A percentile compares a stretch with the other conserved stretches of the same genome.
Evolutionary conservation across 1,140 invertebrate genomes (phyloP).

Genomic region (Temnothorax longispinosus): DNA sequence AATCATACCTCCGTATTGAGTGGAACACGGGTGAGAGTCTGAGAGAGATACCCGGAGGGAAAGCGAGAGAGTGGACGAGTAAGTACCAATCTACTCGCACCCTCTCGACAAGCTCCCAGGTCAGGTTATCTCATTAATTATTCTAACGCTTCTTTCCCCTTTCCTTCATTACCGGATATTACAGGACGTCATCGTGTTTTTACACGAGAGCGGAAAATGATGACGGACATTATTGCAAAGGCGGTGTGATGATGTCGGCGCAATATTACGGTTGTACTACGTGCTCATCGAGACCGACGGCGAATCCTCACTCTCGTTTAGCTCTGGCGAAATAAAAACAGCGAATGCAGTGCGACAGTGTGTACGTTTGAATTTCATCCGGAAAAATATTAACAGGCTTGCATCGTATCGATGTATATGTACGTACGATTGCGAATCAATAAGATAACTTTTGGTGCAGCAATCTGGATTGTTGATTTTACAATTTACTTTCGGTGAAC

Average conservation of each 20-base stretch:
- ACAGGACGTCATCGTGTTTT: slow-evolving; percentile 40
- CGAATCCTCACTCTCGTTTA: not conserved
- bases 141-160: slow-evolving; percentile 30
- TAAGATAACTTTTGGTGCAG: not conserved
- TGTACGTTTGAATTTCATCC: not conserved
- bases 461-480: slow-evolving; percentile 6
- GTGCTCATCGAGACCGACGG: not conserved
- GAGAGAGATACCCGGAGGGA: slow-evolving; percentile 18
- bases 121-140: slow-evolving; percentile 41
- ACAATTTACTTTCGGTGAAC: slow-evolving; percentile 21
- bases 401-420: not conserved
- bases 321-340: slow-evolving; percentile 18
- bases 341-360: not conserved
- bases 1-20: slow-evolving; percentile 67
- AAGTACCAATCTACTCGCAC: slow-evolving; percentile 16
- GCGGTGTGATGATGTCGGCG: slow-evolving; percentile 5
- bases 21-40: slow-evolving; percentile 45
- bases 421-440: not conserved
- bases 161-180: slow-evolving; percentile 40
- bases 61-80: not conserved
- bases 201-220: slow-evolving; percentile 27
- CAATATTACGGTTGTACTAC: slow-evolving; percentile 40
- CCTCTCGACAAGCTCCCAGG: not conserved
- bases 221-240: not conserved
- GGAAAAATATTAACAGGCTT: slow-evolving; percentile 35